Evolutionary conservation across 2,113 vertebrate species (phyloP).

Genomic region (Ctenomys sociabilis): DNA sequence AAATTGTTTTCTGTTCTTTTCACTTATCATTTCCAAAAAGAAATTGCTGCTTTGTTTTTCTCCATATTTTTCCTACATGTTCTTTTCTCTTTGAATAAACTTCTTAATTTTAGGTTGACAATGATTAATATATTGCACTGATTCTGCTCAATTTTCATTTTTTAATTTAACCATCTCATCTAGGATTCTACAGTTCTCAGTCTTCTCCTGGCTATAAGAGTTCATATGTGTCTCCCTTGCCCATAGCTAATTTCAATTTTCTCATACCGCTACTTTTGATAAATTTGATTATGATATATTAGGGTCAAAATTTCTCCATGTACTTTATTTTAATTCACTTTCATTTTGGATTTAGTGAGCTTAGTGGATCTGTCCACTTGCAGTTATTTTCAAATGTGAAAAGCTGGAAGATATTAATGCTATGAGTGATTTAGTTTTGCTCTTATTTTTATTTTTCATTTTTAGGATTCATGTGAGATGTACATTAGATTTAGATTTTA

Average conservation of each 20-base stretch:
- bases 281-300: neutral
- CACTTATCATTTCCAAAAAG: neutral
- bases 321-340: conserved; percentile 27
- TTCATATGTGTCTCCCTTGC: neutral
- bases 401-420: neutral
- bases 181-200: neutral
- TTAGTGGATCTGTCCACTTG: neutral
- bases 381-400: neutral
- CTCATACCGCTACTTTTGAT: neutral
- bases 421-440: neutral
- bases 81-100: neutral
- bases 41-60: neutral
- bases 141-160: neutral
- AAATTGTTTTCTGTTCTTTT: conserved; percentile 8
- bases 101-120: neutral
- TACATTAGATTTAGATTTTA: neutral
- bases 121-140: neutral
- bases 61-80: neutral
- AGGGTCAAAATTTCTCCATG: neutral
- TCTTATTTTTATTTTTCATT: neutral
- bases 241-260: neutral
- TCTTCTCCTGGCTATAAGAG: neutral
- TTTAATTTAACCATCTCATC: neutral
- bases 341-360: neutral
- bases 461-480: neutral